Evolutionary conservation across 2,888 invertebrate genomes (phyloP).

Genomic region (Punctoribates punctum): DNA sequence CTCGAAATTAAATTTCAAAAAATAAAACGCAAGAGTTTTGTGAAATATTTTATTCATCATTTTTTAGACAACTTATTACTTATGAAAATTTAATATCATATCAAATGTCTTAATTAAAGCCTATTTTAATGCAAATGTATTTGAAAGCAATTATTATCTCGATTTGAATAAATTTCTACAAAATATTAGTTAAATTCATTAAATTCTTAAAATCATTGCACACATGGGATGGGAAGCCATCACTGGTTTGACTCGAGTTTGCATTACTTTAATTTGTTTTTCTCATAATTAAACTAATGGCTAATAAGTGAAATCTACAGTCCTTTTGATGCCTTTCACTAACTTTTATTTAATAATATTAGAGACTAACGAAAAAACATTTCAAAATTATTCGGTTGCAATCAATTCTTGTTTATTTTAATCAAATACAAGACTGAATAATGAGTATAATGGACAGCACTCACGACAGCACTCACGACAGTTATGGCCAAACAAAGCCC

Average conservation of each 20-base stretch:
- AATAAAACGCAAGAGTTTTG: background rate
- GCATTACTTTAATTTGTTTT: conserved; percentile 33
- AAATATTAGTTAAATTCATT: background rate
- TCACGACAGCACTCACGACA: background rate
- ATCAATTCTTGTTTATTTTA: conserved; percentile 28
- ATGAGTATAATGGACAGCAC: conserved; percentile 4
- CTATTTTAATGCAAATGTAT: too few relatives aligned
- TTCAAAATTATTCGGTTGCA: background rate
- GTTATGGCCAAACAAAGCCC: too few relatives aligned
- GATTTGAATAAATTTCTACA: background rate
- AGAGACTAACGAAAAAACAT: background rate
- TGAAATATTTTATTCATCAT: background rate
- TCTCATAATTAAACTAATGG: conserved; percentile 37
- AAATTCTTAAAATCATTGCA: conserved; percentile 3
- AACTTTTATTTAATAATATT: conserved; percentile 32
- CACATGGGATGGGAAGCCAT: background rate
- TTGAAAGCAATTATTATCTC: too few relatives aligned
- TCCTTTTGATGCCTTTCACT: conserved; percentile 19
- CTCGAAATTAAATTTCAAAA: background rate
- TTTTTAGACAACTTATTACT: background rate
- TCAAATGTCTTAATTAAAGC: too few relatives aligned
- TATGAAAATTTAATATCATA: too few relatives aligned
- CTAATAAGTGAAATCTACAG: conserved; percentile 11
- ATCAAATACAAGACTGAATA: conserved; percentile 8
- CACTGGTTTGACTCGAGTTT: background rate